Base-by-base conservation (phyloP, 2,888 invertebrate genomes). In the Tachina fera region DNA sequence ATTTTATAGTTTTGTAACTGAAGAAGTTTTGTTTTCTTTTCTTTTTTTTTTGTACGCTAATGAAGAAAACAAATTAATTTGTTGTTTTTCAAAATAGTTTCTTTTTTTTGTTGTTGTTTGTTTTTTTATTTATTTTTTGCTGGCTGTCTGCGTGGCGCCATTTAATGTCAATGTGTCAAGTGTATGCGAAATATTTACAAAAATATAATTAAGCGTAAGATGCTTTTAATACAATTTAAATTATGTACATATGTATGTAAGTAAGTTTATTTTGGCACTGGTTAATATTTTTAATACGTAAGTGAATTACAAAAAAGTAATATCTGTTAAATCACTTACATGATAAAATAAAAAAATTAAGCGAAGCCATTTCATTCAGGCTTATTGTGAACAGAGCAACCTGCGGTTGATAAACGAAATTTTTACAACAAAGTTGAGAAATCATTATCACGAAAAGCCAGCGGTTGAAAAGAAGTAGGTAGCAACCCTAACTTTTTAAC, bases 161-260 rank as follows among this genome's bases (percentile, higher is more conserved):
- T 76, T 86, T 76, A 80, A 71, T 86, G 83, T 86, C 86, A 86
- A 79, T 86, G 83, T 86, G 86, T 86, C 86, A 86, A 86, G 86
- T 80, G 86, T 86, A 80, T 80, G 72, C 67, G 83, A 83, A 86
- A 76, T 76, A 76, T 83, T 86, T 83, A 72, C 61, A 83, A 83
- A 84, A 61, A 72, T 79, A 41, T 83, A 83, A 86, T 83, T 86
- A 79, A 86, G 86, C 86, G 49, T 72, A 80, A 75, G 76, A 80
- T 83, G 76, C 76, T 86, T 83, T 86, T 63, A 86, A 68, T 76
- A 80, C 75, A 86, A 83, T 83, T 83, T 56, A 78, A 68, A 70
- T 13, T 63, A 75, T 6, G 6, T 31, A 31, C 1, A 1, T 31
- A 31, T 16, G 31, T n/a, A 3, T 9, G 31, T 31, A 31, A 49